These are phyloP conservation scores for Melanotaenia duboulayi DNA, from an alignment of 2,113 vertebrate genomes.

Conservation along the genomic window DNA sequence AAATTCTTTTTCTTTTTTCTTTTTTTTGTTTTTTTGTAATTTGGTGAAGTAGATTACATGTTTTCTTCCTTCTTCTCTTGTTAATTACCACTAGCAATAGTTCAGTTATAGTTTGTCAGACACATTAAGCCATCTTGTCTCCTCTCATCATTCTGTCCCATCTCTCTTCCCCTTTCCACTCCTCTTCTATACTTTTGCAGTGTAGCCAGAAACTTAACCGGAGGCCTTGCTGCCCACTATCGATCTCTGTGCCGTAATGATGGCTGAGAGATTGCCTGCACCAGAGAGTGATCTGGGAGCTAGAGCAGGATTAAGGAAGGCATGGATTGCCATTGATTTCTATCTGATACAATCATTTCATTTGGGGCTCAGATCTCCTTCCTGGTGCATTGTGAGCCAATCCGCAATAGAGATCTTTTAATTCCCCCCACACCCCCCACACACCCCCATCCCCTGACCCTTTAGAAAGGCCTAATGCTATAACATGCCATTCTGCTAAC, in stretches of 20 bases:
- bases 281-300: conserved; percentile 79
- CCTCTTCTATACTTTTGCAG: conserved; percentile 63
- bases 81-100: conserved; percentile 74
- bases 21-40: conserved; percentile 3
- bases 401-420: conserved; percentile 77
- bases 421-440: conserved; percentile 65
- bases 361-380: conserved; percentile 83
- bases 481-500: conserved; percentile 71
- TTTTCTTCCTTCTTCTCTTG: conserved; percentile 56
- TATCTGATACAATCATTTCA: conserved; percentile 88
- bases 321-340: conserved; percentile 86
- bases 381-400: conserved; percentile 73
- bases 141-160: conserved; percentile 51
- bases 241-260: conserved; percentile 80
- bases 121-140: conserved; percentile 48
- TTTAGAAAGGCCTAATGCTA: conserved; percentile 54
- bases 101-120: conserved; percentile 59
- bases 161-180: conserved; percentile 42
- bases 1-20: conserved; percentile 25
- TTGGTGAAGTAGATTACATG: conserved; percentile 41
- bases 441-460: not conserved
- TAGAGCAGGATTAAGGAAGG: conserved; percentile 81
- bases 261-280: conserved; percentile 83
- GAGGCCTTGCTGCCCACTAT: conserved; percentile 68
- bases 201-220: conserved; percentile 69